These are phyloP conservation scores for Eulemur rufifrons DNA, from an alignment of 2,113 vertebrate species.

Conservation along the genomic window DNA sequence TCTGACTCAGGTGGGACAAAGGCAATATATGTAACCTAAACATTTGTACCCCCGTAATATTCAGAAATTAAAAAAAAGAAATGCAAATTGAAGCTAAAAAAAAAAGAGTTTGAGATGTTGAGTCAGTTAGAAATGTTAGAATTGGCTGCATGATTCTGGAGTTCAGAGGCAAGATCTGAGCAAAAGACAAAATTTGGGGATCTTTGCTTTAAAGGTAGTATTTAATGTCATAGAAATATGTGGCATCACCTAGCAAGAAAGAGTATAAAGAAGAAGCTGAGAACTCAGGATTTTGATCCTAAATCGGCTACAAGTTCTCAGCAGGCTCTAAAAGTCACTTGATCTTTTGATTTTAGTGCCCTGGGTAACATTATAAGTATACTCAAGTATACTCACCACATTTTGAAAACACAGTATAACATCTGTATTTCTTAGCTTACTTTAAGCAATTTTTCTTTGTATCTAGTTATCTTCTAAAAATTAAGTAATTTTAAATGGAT, in stretches of 20 bases:
- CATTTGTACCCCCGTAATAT: no score
- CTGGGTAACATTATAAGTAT: not conserved
- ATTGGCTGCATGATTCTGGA: not conserved
- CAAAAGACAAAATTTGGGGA: not conserved
- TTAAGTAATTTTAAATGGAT: not conserved
- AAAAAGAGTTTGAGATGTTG: not conserved
- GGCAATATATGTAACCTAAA: no score
- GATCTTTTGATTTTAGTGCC: not conserved
- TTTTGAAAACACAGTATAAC: not conserved
- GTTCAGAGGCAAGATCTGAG: not conserved
- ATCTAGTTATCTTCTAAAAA: not conserved
- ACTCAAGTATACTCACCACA: not conserved
- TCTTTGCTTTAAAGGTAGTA: not conserved
- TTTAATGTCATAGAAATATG: not conserved
- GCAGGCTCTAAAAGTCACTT: not conserved
- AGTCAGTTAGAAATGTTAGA: not conserved
- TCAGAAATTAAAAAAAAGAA: no score
- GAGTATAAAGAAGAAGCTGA: not conserved
- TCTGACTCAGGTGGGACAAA: no score
- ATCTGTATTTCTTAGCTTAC: not conserved
- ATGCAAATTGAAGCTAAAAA: no score
- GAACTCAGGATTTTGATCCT: not conserved
- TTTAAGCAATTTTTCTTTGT: not conserved
- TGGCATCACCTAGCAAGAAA: not conserved
- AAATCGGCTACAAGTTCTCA: not conserved